These are phyloP conservation scores for Belonocnema kinseyi DNA, from an alignment of 1,140 invertebrate species.

Conservation along the genomic window DNA sequence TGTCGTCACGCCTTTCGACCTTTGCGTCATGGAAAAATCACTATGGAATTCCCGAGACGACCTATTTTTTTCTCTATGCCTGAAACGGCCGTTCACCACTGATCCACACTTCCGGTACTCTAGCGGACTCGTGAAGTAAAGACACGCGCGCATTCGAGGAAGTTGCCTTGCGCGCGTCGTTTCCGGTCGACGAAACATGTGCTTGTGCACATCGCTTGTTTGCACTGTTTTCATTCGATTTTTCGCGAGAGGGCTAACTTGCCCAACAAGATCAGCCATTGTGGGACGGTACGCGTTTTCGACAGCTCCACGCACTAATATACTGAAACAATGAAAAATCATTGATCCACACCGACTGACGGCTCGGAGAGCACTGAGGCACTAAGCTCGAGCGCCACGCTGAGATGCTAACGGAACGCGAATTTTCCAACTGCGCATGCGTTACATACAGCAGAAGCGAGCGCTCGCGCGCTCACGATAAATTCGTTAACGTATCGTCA, in stretches of 20 bases:
- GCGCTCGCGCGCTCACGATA: too few relatives aligned
- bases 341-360: too few relatives aligned
- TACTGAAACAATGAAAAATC: too few relatives aligned
- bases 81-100: conserved; percentile 1
- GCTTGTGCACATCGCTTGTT: conserved; percentile 17
- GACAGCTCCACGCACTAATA: too few relatives aligned
- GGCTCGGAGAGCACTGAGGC: too few relatives aligned
- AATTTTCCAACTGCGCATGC: too few relatives aligned
- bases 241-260: not conserved
- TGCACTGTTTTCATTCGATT: not conserved
- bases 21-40: conserved; percentile 16
- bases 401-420: too few relatives aligned
- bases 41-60: not conserved
- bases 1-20: not conserved
- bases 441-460: too few relatives aligned
- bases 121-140: not conserved
- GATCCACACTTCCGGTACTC: conserved; percentile 18
- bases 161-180: conserved; percentile 44
- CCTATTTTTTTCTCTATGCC: conserved; percentile 11
- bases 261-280: too few relatives aligned
- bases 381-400: too few relatives aligned
- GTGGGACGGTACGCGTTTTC: too few relatives aligned
- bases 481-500: too few relatives aligned
- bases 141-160: conserved; percentile 26
- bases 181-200: conserved; percentile 42